Evolutionary conservation across 1,140 invertebrate species (phyloP).

Genomic region (Apolygus lucorum): DNA sequence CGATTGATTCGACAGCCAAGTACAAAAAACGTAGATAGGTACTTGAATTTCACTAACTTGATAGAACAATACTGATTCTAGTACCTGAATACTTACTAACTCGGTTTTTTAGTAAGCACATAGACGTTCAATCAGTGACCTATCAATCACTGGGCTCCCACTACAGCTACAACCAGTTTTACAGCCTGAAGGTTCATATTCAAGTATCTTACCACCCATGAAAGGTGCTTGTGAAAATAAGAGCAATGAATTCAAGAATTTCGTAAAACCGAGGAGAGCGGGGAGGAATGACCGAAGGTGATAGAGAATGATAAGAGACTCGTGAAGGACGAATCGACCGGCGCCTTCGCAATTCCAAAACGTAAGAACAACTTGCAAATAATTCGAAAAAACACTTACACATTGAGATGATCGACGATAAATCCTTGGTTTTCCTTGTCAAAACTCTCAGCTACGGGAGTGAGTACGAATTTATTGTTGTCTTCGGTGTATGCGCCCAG

Average conservation of each 20-base stretch:
- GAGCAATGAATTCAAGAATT: background rate
- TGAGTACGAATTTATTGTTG: slow-evolving; percentile 42
- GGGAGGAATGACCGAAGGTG: background rate
- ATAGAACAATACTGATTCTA: too few species aligned
- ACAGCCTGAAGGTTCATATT: background rate
- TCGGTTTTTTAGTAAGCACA: too few species aligned
- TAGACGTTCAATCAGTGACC: too few species aligned
- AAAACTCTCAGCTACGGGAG: slow-evolving; percentile 41
- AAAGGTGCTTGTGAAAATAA: background rate
- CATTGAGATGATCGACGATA: slow-evolving; percentile 23
- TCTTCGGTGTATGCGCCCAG: slow-evolving; percentile 47
- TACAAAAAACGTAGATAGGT: too few species aligned
- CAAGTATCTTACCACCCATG: background rate
- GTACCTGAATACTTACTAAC: too few species aligned
- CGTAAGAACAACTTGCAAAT: background rate
- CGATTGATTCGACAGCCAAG: too few species aligned
- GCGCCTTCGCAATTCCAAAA: background rate
- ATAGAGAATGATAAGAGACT: background rate
- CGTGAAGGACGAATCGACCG: background rate
- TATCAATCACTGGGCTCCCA: too few species aligned
- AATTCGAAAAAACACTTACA: slow-evolving; percentile 26
- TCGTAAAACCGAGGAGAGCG: background rate
- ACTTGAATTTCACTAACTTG: too few species aligned
- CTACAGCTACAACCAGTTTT: too few species aligned
- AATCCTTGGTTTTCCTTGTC: slow-evolving; percentile 22